Evolutionary conservation across 2,888 invertebrate species (phyloP).

Genomic region (Germaria angustata): DNA sequence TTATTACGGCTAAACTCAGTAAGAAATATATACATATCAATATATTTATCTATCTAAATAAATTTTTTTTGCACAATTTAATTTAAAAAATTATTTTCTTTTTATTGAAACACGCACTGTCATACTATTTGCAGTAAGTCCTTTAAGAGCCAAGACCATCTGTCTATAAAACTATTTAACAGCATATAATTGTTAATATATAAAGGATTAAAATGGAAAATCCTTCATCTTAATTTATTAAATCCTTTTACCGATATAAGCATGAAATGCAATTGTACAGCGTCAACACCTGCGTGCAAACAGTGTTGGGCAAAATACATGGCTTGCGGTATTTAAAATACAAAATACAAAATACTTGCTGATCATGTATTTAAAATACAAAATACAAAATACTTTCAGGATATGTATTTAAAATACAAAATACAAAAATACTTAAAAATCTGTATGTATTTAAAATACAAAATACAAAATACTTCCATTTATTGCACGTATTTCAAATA

Average conservation of each 20-base stretch:
- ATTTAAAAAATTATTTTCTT: not conserved
- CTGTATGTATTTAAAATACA: too few relatives aligned
- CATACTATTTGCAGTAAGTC: not conserved
- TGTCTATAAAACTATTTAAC: not conserved
- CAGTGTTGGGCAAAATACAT: not conserved
- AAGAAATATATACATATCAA: too few relatives aligned
- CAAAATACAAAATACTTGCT: too few relatives aligned
- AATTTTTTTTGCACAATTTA: not conserved
- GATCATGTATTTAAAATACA: too few relatives aligned
- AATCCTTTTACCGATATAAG: not conserved
- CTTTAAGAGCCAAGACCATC: not conserved
- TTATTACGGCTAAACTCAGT: too few relatives aligned
- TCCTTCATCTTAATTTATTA: not conserved
- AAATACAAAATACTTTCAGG: too few relatives aligned
- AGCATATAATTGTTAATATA: not conserved
- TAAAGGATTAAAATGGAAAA: slow-evolving; percentile 7
- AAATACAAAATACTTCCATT: too few relatives aligned
- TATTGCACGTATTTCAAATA: too few relatives aligned
- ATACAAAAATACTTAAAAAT: too few relatives aligned
- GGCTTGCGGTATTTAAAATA: too few relatives aligned
- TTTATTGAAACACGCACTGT: not conserved
- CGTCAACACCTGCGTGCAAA: slow-evolving; percentile 47
- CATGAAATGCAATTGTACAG: not conserved
- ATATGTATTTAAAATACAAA: too few relatives aligned
- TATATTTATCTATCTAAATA: not conserved